These are phyloP conservation scores for Choristoneura rosaceana DNA, from an alignment of 2,888 invertebrate genomes.

Conservation along the genomic window DNA sequence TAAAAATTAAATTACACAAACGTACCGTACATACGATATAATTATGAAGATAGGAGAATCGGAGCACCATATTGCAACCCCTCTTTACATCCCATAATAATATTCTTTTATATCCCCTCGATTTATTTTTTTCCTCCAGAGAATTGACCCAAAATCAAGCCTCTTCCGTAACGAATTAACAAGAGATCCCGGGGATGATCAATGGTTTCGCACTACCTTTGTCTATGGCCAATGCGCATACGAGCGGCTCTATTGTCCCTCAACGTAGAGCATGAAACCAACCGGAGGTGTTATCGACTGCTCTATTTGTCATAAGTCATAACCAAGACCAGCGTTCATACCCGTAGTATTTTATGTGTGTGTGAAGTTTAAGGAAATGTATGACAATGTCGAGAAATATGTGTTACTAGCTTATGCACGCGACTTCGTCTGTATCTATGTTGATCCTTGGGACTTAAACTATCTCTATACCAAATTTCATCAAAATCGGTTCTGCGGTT, in stretches of 20 bases:
- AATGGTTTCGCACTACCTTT: conserved; percentile 67
- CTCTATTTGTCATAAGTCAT: neutral
- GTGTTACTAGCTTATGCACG: too few species aligned
- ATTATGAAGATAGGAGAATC: conserved; percentile 23
- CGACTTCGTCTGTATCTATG: too few species aligned
- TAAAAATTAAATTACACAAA: too few species aligned
- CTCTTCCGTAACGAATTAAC: conserved; percentile 75
- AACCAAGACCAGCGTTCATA: too few species aligned
- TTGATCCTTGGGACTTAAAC: too few species aligned
- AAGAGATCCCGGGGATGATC: conserved; percentile 74
- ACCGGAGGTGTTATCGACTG: neutral
- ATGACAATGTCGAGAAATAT: too few species aligned
- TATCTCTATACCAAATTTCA: too few species aligned
- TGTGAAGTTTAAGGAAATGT: too few species aligned
- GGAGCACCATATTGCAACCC: conserved; percentile 29
- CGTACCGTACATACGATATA: neutral
- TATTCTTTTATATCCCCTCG: conserved; percentile 36
- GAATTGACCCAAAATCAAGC: conserved; percentile 66
- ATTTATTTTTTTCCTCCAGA: conserved; percentile 45
- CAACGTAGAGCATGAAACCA: conserved; percentile 4
- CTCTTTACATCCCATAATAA: conserved; percentile 25
- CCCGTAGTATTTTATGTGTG: too few species aligned
- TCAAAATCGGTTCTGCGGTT: too few species aligned
- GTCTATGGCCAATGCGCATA: conserved; percentile 42
- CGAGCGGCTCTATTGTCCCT: conserved; percentile 13